These are phyloP conservation scores for Psephotus haematonotus DNA, from an alignment of 2,113 vertebrate species.

Conservation along the genomic window DNA sequence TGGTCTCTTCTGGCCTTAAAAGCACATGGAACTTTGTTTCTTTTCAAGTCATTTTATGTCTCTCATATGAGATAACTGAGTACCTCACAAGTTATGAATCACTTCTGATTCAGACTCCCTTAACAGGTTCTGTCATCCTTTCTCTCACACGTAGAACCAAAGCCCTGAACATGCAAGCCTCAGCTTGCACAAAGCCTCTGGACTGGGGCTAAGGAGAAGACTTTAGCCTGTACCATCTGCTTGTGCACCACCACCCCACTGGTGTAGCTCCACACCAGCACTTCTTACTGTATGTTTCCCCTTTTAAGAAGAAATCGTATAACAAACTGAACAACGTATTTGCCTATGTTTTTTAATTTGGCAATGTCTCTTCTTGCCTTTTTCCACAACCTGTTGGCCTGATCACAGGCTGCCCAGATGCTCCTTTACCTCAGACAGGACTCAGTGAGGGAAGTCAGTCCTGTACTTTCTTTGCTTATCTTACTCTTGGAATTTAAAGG, in stretches of 20 bases:
- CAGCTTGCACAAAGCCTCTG: background rate
- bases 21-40: background rate
- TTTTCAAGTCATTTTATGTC: conserved; percentile 8
- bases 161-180: background rate
- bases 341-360: background rate
- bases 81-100: conserved; percentile 18
- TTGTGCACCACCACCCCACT: background rate
- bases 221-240: background rate
- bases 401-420: background rate
- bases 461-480: background rate
- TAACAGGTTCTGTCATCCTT: background rate
- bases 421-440: background rate
- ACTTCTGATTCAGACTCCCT: conserved; percentile 17
- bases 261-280: background rate
- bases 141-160: background rate
- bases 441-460: background rate
- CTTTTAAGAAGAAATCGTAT: background rate
- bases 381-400: background rate
- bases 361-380: background rate
- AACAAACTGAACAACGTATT: background rate
- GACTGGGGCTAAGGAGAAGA: background rate
- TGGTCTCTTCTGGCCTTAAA: background rate
- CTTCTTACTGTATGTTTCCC: background rate
- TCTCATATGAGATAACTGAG: background rate
- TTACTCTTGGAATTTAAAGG: background rate